Evolutionary conservation across 2,888 invertebrate species (phyloP).

Genomic region (Drosophila yooni): DNA sequence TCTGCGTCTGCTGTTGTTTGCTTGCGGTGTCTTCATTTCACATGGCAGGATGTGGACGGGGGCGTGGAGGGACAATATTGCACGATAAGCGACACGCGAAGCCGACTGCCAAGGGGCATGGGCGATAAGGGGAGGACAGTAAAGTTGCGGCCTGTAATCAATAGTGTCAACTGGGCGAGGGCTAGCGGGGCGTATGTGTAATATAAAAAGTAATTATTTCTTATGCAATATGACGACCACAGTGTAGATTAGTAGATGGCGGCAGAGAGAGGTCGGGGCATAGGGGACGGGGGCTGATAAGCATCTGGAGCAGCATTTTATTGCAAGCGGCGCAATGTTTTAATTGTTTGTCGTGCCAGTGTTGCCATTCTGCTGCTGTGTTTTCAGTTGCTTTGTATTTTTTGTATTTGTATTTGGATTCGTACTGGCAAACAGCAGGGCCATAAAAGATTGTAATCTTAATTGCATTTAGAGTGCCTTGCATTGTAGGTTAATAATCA

Average conservation of each 20-base stretch:
- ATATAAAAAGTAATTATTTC: slow-evolving; percentile 79
- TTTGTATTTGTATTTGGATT: slow-evolving; percentile 12
- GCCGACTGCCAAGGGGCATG: slow-evolving; percentile 22
- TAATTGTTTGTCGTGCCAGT: slow-evolving; percentile 76
- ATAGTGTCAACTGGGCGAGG: slow-evolving; percentile 65
- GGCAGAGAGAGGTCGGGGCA: neutral
- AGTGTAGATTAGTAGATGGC: slow-evolving; percentile 3
- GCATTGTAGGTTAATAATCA: slow-evolving; percentile 81
- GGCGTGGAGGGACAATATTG: neutral
- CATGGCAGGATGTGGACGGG: neutral
- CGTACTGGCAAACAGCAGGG: slow-evolving; percentile 50
- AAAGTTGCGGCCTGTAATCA: slow-evolving; percentile 59
- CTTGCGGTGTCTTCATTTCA: slow-evolving; percentile 72
- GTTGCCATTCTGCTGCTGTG: slow-evolving; percentile 57
- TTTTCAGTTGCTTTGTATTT: slow-evolving; percentile 10
- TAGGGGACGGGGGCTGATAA: slow-evolving; percentile 47
- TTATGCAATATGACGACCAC: slow-evolving; percentile 69
- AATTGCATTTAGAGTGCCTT: slow-evolving; percentile 81
- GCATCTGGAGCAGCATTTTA: slow-evolving; percentile 78
- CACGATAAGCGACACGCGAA: slow-evolving; percentile 77
- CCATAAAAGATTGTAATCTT: slow-evolving; percentile 77
- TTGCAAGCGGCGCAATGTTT: slow-evolving; percentile 76
- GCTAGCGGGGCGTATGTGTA: slow-evolving; percentile 72
- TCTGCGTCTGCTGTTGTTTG: slow-evolving; percentile 59
- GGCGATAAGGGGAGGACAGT: neutral